Evolutionary conservation across 1,140 invertebrate genomes (phyloP), one percentile per base, ranked within the genome.

Genomic region (Camponotus pennsylvanicus): DNA sequence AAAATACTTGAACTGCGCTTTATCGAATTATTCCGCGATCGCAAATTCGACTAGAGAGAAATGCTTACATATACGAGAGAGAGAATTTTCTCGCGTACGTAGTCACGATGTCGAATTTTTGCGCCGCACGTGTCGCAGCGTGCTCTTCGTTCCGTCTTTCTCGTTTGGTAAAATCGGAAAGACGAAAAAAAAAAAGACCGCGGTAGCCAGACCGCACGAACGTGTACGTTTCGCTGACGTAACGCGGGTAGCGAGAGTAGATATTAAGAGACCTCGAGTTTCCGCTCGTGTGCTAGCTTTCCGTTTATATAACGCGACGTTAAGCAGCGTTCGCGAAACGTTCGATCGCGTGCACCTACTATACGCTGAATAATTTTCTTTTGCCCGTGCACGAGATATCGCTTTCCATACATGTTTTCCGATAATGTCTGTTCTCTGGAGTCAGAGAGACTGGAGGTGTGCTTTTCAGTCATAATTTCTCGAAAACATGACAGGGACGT

Each of bases 211-310:
- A 82, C 79, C 11, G 27, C 49, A 13, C 32, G 7, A 32, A n/a
- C 18, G 52, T 67, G 64, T 55, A 64, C 37, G 78, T 71, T 27
- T 73, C 49, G 67, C 52, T 83, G 79, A 83, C 55, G 79, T 73
- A 83, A 83, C 79, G 55, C 45, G 69, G 40, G 40, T 55, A 83
- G 69, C 79, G 79, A 83, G 77, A 79, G 79, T 83, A 59, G 79
- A 83, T 83, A 83, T 83, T 83, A 83, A 83, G 79, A 83, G 79
- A 73, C 79, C 79, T 83, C 79, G 55, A 63, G 69, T 83, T 83
- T 83, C 67, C 79, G 79, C 69, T 82, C 69, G 55, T 69, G 64
- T 18, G 32, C 21, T 73, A 40, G 79, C 79, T 83, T 83, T 83
- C 69, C 79, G 79, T 83, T 83, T 83, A 83, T 83, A 69, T 83